Percentiles rank a stretch among this genome's conserved stretches.
These are phyloP conservation scores for Eucidaris tribuloides DNA, from an alignment of 35 echinoderm and acorn worm species.

Conservation along the genomic window DNA sequence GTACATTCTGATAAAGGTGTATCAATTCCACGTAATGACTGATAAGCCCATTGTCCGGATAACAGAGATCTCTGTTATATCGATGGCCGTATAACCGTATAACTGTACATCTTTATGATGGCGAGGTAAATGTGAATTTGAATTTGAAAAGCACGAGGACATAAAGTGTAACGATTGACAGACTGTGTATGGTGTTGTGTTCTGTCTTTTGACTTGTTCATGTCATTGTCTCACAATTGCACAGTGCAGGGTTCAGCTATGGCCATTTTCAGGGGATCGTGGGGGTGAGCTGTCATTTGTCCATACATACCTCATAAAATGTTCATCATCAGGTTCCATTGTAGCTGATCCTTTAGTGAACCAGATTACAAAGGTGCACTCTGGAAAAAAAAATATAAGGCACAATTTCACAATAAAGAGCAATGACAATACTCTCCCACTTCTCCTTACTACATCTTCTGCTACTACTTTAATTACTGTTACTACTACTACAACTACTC, in stretches of 20 bases:
- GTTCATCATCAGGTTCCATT: slow-evolving; percentile 65
- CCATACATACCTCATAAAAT: slow-evolving; percentile 67
- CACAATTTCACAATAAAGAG: no score
- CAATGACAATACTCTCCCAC: background rate
- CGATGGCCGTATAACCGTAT: no score
- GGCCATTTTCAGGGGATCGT: background rate
- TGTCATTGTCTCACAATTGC: no score
- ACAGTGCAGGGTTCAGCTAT: background rate
- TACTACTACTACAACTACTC: no score
- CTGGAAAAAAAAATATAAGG: slow-evolving; percentile 29
- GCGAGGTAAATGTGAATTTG: background rate
- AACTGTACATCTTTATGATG: no score
- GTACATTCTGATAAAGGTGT: no score
- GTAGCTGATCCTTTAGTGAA: slow-evolving; percentile 72
- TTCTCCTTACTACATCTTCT: no score
- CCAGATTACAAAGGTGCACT: slow-evolving; percentile 73
- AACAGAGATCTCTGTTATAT: no score
- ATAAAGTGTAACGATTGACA: background rate
- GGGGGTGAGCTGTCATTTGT: background rate
- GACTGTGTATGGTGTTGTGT: background rate
- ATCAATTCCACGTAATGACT: no score
- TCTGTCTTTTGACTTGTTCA: no score
- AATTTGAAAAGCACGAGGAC: background rate
- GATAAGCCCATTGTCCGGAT: no score
- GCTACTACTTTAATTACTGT: no score